Evolutionary conservation across 2,113 vertebrate species (phyloP), one percentile per base, ranked within the genome.

Genomic region (Heteronetta atricapilla): DNA sequence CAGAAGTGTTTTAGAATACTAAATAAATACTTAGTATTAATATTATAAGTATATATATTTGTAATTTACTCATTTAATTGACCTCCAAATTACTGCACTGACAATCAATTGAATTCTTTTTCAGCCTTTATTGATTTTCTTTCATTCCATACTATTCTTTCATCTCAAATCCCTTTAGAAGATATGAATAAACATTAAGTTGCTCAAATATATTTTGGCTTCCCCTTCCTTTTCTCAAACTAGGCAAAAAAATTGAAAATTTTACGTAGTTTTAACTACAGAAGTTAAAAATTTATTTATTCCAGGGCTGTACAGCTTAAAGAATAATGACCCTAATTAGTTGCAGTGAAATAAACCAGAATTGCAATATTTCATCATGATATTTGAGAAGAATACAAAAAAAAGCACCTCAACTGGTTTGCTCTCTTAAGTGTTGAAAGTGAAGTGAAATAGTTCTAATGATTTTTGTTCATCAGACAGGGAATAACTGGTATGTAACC

Each of bases 11-110:
- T n/a, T n/a, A n/a, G 58, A 90, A 16, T 83, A 23, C 79, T 82
- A 82, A 78, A 77, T 52, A 80, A 92, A 69, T 91, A 52, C 44
- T 46, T 85, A 55, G 28, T 87, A 50, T 44, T 88, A 48, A 42
- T 79, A 52, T 83, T 95, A 31, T 50, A 60, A 83, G 50, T 63
- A 33, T 91, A 67, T 93, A 88, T 96, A 68, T 89, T 90, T 95
- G 46, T 25, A 82, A 34, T 56, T 90, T 28, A 36, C 33, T 85
- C 4, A 53, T 75, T 79, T 91, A 83, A 72, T 80, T 88, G 88
- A 70, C 52, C 72, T 94, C 59, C 88, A 4, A 89, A 89, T 93
- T 91, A 63, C 52, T 77, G 34, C 17, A 67, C 79, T 18, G 33
- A 63, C 42, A 88, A 77, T 63, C 28, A 81, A 34, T 81, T 83